Percentiles rank a stretch among this genome's conserved stretches.
Conservation (phyloP, 2,888 invertebrate genomes). For the Colletes collaris region DNA sequence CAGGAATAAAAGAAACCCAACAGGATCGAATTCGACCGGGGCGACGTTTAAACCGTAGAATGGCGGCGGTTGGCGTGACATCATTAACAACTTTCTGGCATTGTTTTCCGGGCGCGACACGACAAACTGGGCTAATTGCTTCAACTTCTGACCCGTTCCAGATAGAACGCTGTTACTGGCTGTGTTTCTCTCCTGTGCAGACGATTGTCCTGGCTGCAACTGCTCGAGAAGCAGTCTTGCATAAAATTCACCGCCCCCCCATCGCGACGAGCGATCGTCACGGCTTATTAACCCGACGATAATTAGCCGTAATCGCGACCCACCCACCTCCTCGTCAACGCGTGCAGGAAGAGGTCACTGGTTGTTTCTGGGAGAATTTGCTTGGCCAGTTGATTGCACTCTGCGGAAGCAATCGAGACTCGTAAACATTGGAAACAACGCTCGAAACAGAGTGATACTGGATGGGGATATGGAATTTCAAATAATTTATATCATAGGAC, state of each 20-base stretch:
- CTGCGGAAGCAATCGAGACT: slow-evolving; percentile 26
- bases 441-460: too few relatives aligned
- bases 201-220: slow-evolving; percentile 57
- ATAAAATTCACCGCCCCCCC: slow-evolving; percentile 48
- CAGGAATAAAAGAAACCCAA: slow-evolving; percentile 34
- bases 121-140: slow-evolving; percentile 79
- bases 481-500: too few relatives aligned
- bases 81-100: slow-evolving; percentile 79
- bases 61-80: slow-evolving; percentile 70
- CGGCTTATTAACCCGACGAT: slow-evolving; percentile 66
- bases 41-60: slow-evolving; percentile 72
- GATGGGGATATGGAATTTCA: too few relatives aligned
- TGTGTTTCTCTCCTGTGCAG: slow-evolving; percentile 53
- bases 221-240: slow-evolving; percentile 21
- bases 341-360: slow-evolving; percentile 17
- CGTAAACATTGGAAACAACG: not conserved
- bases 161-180: slow-evolving; percentile 66
- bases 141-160: slow-evolving; percentile 76
- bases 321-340: not conserved
- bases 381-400: slow-evolving; percentile 26
- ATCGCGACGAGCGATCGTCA: slow-evolving; percentile 52
- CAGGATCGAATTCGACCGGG: slow-evolving; percentile 57
- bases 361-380: slow-evolving; percentile 13
- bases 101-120: slow-evolving; percentile 73
- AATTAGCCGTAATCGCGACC: slow-evolving; percentile 67